These are phyloP conservation scores for Oryzias sinensis DNA, from an alignment of 2,797 vertebrate genomes.

Conservation along the genomic window DNA sequence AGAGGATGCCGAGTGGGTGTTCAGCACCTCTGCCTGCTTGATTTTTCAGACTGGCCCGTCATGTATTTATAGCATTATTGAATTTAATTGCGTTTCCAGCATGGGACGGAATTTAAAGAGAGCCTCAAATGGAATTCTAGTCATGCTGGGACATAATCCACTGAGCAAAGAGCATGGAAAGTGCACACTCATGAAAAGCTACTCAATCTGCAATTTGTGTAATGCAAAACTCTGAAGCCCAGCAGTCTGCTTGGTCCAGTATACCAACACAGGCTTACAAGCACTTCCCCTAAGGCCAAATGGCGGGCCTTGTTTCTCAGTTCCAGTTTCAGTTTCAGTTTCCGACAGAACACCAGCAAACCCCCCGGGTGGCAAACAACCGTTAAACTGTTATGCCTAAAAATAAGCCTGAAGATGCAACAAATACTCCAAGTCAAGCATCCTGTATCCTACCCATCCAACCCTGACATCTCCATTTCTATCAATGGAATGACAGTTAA, in stretches of 20 bases:
- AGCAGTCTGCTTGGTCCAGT: conserved; percentile 30
- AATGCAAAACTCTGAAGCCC: conserved; percentile 29
- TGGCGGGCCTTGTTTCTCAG: conserved; percentile 23
- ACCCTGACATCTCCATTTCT: conserved; percentile 34
- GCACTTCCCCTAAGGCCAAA: conserved; percentile 35
- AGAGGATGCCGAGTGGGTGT: conserved; percentile 20
- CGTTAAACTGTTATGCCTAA: conserved; percentile 21
- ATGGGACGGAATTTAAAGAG: conserved; percentile 54
- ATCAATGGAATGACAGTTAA: conserved; percentile 36
- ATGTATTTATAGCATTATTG: conserved; percentile 65
- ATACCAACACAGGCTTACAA: conserved; percentile 25
- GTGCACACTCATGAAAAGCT: conserved; percentile 41
- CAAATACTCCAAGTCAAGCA: conserved; percentile 18
- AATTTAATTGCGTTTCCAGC: conserved; percentile 61
- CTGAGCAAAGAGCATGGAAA: conserved; percentile 36
- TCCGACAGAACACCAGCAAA: conserved; percentile 15
- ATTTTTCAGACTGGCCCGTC: conserved; percentile 29
- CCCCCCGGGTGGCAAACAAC: conserved; percentile 19
- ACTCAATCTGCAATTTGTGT: conserved; percentile 24
- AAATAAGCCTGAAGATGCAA: conserved; percentile 15
- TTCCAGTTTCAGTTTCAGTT: conserved; percentile 25
- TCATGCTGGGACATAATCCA: conserved; percentile 37
- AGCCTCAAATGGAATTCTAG: conserved; percentile 52
- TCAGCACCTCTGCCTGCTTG: conserved; percentile 33
- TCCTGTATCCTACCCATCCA: conserved; percentile 10